Base-by-base conservation (phyloP, 2,797 vertebrate species). In the Pseudomugil gertrudae region DNA sequence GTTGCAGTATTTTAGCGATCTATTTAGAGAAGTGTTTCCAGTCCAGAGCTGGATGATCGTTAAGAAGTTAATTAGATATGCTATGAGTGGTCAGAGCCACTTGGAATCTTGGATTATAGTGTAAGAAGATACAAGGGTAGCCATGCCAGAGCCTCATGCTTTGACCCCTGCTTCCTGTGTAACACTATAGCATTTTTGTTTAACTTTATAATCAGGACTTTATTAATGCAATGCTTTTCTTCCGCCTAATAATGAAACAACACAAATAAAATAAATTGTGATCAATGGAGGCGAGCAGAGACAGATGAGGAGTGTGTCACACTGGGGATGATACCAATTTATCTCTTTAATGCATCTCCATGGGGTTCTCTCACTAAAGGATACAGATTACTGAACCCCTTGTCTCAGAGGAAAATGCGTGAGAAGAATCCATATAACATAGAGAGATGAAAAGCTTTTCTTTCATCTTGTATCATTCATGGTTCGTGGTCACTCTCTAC, bases 271-370 rank as follows among this genome's bases (percentile, higher is more conserved):
- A 94, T 93, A 94, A 95, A 94, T 93, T 92, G 92, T 94, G 93
- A 94, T 94, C 94, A 95, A 94, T 94, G 90, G 88, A 89, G 87
- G 90, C 84, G 68, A 92, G 91, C 90, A 90, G 84, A 94, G 94
- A 94, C 93, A 92, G 93, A 94, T 92, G 94, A 94, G 93, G 89
- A 93, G 90, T 92, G 90, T 94, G 94, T 95, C 93, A 93, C 90
- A 85, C 80, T 83, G 88, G 85, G 92, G 93, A 93, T 94, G 89
- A 93, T 91, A 92, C 91, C 93, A 93, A 95, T 95, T 95, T 92
- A 95, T 95, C 94, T 95, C 93, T 93, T 92, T 94, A 94, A 95
- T 94, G 93, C 91, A 92, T 94, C 94, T 94, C 93, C 90, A 91
- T 89, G 89, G 94, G 94, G 92, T 93, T 93, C 92, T 91, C 87